Base-by-base conservation (phyloP, 2,888 invertebrate genomes). In the Stenolophus ochropezus region DNA sequence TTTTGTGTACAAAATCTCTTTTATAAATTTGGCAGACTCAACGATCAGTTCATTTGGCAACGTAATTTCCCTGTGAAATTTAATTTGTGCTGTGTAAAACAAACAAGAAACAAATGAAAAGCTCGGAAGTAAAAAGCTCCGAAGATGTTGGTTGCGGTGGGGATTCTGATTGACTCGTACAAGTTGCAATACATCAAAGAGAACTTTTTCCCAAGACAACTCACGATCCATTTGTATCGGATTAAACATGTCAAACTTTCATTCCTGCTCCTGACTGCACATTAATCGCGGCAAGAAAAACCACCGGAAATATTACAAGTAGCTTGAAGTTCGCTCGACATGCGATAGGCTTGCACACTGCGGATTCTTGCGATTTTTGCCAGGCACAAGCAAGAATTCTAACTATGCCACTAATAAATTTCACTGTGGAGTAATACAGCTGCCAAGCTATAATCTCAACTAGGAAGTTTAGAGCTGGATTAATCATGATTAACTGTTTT, bases 231-330 rank as follows among this genome's bases (percentile, higher is more conserved):
- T 74, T 74, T 51, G 74, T 74, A 74, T 51, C 51, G 51, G 21
- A 51, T 51, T 74, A 47, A 47, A 51, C 25, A 69, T 33, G 53
- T 21, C 53, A 51, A 51, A 47, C 47, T 74, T 74, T 74, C 51
- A 49, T 74, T 74, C 49, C 74, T 74, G 74, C 4, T 74, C n/a
- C 16, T 74, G 74, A 74, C 49, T 74, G 18, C 27, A 23, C 25
- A 61, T 61, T 25, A 25, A 61, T 61, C 14, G 33, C 1, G 33
- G 4, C 3, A 42, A 11, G 33, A 42, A 33, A 33, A 33, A 33
- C 33, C 33, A 33, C 1, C 33, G 33, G 33, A 33, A 42, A 42
- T 42, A 42, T 42, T 42, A 42, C 33, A 42, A 42, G 8, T 42
- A 42, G 33, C 11, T 42, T 6, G 33, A 42, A 42, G 11, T 42